A percentile compares a stretch with the other conserved stretches of the same genome.
These are phyloP conservation scores for Platyrinchus mystaceus DNA, from an alignment of 2,797 vertebrate genomes.

Conservation along the genomic window DNA sequence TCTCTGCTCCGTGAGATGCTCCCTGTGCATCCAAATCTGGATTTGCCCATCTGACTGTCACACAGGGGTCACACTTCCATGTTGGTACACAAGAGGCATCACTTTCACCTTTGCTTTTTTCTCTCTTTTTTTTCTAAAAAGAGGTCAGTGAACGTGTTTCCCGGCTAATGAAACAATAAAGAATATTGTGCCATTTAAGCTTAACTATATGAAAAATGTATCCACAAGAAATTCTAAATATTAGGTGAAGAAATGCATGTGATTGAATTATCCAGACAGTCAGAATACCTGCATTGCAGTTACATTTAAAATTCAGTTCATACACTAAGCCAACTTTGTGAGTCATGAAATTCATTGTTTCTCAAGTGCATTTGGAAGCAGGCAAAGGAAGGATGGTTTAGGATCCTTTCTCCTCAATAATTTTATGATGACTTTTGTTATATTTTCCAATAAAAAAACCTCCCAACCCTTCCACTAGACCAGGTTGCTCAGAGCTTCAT, in stretches of 20 bases:
- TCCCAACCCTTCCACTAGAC: neutral
- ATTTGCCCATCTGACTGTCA: neutral
- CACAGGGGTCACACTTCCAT: neutral
- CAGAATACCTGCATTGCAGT: slow-evolving; percentile 74
- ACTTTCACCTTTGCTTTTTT: neutral
- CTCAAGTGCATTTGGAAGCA: slow-evolving; percentile 52
- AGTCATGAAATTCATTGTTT: slow-evolving; percentile 71
- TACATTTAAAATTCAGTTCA: slow-evolving; percentile 67
- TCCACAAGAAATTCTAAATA: neutral
- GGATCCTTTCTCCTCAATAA: neutral
- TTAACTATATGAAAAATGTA: neutral
- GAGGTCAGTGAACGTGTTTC: neutral
- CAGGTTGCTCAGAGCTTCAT: neutral
- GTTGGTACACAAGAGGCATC: neutral
- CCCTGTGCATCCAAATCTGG: neutral
- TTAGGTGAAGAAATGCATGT: neutral
- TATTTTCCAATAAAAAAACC: neutral
- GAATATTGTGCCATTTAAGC: neutral
- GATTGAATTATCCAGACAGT: slow-evolving; percentile 50
- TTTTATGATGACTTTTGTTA: neutral
- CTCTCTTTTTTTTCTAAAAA: neutral
- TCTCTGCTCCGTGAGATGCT: neutral
- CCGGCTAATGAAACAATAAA: neutral
- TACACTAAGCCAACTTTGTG: slow-evolving; percentile 63
- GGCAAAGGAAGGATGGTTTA: neutral